Conservation (phyloP, 2,797 vertebrate species). For the Scolopax rusticola region DNA sequence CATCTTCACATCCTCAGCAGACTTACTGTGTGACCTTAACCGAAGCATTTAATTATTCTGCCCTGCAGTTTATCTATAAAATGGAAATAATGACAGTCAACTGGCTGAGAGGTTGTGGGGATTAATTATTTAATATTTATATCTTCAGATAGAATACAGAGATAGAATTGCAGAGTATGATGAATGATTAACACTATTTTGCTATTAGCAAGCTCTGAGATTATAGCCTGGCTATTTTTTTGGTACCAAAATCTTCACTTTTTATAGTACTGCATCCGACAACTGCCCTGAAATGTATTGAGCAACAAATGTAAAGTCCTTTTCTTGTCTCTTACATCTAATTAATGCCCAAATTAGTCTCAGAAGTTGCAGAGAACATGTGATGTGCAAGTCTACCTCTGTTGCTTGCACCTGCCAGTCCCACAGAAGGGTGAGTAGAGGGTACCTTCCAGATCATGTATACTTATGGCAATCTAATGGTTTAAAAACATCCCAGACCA, state of each 20-base stretch:
- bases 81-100: neutral
- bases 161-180: neutral
- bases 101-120: neutral
- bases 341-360: neutral
- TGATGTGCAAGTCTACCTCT: neutral
- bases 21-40: neutral
- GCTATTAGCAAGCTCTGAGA: neutral
- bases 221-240: neutral
- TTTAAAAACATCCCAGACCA: neutral
- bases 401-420: neutral
- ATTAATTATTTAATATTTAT: conserved; percentile 33
- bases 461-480: neutral
- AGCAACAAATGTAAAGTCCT: neutral
- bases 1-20: neutral
- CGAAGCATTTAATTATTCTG: conserved; percentile 7
- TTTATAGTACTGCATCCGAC: neutral
- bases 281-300: neutral
- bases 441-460: neutral
- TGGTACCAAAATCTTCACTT: neutral
- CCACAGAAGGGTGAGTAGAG: neutral
- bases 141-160: neutral
- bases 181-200: neutral
- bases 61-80: neutral
- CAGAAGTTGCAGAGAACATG: neutral
- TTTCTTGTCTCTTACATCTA: neutral